These are phyloP conservation scores for Mellivora capensis DNA, from an alignment of 2,113 vertebrate genomes.

Conservation along the genomic window DNA sequence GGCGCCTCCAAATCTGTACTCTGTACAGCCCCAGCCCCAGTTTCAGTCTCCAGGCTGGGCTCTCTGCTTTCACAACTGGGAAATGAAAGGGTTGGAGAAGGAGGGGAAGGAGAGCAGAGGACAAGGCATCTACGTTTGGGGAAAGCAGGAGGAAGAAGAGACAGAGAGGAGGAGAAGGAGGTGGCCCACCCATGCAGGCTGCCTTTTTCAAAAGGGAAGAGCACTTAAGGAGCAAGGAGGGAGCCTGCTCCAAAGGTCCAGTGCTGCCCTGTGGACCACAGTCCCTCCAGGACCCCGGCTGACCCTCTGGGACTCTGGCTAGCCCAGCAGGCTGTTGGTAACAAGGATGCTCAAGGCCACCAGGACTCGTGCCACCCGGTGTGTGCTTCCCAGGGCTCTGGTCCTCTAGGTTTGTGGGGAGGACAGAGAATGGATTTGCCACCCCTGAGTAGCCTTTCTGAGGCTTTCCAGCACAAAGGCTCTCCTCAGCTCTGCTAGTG, in stretches of 20 bases:
- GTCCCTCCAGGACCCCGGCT: background rate
- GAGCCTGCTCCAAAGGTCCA: background rate
- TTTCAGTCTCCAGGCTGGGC: background rate
- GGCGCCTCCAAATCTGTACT: background rate
- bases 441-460: background rate
- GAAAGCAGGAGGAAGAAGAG: background rate
- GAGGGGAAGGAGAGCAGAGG: background rate
- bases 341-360: background rate
- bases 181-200: background rate
- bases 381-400: background rate
- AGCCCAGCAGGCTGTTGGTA: background rate
- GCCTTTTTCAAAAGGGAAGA: background rate
- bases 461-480: background rate
- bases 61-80: background rate
- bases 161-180: background rate
- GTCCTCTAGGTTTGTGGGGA: background rate
- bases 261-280: accelerated
- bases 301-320: background rate
- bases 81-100: background rate
- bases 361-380: background rate
- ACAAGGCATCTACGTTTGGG: background rate
- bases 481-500: background rate
- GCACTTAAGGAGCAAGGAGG: background rate
- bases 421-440: background rate
- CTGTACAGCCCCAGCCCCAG: background rate